These are phyloP conservation scores for Rhabdomys dilectus DNA, from an alignment of 2,113 vertebrate genomes.

Conservation along the genomic window DNA sequence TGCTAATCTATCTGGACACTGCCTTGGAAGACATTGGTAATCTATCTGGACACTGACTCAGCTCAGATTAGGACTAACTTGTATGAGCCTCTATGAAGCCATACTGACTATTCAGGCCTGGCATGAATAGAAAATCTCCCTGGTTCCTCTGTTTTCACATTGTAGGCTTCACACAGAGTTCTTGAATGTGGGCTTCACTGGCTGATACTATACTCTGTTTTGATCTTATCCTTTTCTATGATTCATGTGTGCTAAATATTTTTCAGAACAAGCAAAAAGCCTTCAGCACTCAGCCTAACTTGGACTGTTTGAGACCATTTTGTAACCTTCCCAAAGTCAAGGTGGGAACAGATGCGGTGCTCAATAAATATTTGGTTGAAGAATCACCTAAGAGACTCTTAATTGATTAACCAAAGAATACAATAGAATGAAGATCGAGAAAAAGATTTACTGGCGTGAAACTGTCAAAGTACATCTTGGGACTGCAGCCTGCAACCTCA, in stretches of 20 bases:
- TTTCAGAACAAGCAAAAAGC: neutral
- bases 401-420: slow-evolving; percentile 56
- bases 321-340: neutral
- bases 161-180: neutral
- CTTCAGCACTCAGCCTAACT: neutral
- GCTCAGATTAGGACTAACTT: neutral
- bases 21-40: neutral
- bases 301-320: neutral
- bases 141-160: neutral
- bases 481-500: neutral
- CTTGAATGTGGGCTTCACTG: neutral
- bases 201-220: neutral
- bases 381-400: slow-evolving; percentile 58
- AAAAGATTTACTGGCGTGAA: slow-evolving; percentile 2
- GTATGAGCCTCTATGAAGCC: neutral
- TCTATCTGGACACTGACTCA: neutral
- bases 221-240: neutral
- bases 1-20: neutral
- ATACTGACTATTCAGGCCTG: too few species aligned
- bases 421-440: slow-evolving; percentile 36
- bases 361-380: slow-evolving; percentile 66
- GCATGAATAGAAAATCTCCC: neutral
- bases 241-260: neutral
- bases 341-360: neutral
- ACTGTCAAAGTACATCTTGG: neutral